Evolutionary conservation across 2,113 vertebrate genomes (phyloP).

Genomic region (Atlantisia rogersi): DNA sequence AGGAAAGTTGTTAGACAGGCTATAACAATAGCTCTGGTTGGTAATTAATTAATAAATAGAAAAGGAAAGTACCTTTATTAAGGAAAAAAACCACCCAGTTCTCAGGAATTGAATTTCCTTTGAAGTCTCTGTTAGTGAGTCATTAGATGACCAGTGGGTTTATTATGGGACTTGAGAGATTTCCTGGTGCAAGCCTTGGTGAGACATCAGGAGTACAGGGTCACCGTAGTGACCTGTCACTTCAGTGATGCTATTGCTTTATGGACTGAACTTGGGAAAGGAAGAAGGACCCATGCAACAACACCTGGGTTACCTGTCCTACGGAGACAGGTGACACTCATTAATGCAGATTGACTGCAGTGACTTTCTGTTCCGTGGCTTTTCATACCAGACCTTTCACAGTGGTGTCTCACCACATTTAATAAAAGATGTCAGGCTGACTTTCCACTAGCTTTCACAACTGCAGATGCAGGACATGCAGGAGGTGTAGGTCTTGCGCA

Average conservation of each 20-base stretch:
- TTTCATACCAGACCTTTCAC: neutral
- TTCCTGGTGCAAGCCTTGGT: neutral
- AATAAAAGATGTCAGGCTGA: neutral
- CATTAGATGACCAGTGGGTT: neutral
- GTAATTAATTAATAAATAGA: slow-evolving; percentile 29
- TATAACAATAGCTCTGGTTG: neutral
- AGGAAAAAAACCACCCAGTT: neutral
- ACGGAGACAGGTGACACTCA: neutral
- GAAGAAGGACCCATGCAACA: neutral
- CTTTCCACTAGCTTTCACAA: neutral
- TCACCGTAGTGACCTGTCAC: rapidly evolving
- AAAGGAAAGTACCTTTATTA: slow-evolving; percentile 35
- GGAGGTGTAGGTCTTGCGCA: neutral
- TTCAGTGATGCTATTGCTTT: neutral
- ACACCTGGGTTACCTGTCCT: rapidly evolving
- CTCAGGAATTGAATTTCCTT: neutral
- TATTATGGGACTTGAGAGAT: neutral
- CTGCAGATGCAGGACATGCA: neutral
- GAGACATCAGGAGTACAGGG: neutral
- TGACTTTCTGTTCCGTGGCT: neutral
- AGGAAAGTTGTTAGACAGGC: neutral
- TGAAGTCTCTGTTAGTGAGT: neutral
- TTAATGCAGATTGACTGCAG: rapidly evolving
- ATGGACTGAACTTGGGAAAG: neutral
- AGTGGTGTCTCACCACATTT: neutral